Base-by-base conservation (phyloP, 2,113 vertebrate genomes). In the Boulengeromyrus knoepffleri region DNA sequence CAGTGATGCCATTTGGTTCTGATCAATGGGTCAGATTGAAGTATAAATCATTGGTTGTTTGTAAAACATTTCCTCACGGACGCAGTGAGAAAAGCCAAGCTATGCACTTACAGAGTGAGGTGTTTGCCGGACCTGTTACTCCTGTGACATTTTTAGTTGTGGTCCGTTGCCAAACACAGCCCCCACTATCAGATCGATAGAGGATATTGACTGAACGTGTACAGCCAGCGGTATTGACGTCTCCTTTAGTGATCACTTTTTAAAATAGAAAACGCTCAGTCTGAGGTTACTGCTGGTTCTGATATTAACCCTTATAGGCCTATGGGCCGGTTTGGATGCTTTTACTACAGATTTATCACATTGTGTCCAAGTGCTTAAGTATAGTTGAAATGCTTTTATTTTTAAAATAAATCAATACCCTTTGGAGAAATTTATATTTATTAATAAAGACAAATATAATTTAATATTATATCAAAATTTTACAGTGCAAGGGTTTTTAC, bases 391-490 rank as follows among this genome's bases (percentile, higher is more conserved):
- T 80, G 13, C 5, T 80, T 66, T 42, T 77, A 77, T 77, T 80
- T 77, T 80, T 36, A 0, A 39, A 39, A 80, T 80, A 80, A 42
- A 80, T 39, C 13, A 17, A 17, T 80, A 80, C 74, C 74, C 17
- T 80, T 80, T 80, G 74, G 74, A 80, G 15, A 80, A 77, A 42
- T 80, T 70, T 70, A 19, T 80, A 80, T 80, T 80, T 80, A 80
- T 80, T 80, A 80, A 80, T 80, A 80, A 80, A 80, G 74, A 39
- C 70, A 80, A 80, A 39, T 80, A 70, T 70, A 70, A 70, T 70
- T 70, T 70, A 70, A 70, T 42, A 80, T 31, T 42, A 2, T 80
- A 80, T 42, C 13, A 80, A 80, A 80, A 80, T 31, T 27, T 31
- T 70, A 42, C 36, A 80, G 31, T 80, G 36, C 74, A 80, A 42